phyloP scores from a whole-genome alignment of 2,888 invertebrate species.

The Drosophila algonquin region DNA sequence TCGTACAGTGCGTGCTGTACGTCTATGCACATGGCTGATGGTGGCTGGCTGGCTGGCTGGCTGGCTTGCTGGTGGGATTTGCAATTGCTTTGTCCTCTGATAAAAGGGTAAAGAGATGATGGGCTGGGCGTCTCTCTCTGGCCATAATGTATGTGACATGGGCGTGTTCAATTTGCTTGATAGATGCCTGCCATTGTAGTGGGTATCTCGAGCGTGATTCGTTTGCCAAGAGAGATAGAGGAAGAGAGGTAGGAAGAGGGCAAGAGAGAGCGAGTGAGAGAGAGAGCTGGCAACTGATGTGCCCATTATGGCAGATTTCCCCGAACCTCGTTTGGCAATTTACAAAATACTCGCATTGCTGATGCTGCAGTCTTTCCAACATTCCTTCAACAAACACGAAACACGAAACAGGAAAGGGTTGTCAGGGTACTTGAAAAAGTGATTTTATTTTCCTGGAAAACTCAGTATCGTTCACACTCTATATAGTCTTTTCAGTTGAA shows the following conservation, averaged over 20 bases:
- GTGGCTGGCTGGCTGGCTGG: background rate
- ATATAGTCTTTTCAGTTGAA: slow-evolving; percentile 7
- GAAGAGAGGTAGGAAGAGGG: background rate
- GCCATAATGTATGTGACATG: slow-evolving; percentile 45
- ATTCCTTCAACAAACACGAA: slow-evolving; percentile 11
- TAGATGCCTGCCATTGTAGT: slow-evolving; percentile 62
- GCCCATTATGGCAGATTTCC: slow-evolving; percentile 39
- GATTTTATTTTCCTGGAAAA: slow-evolving; percentile 1
- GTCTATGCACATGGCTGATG: slow-evolving; percentile 36
- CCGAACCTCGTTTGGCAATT: slow-evolving; percentile 38
- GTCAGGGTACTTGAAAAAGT: slow-evolving; percentile 14
- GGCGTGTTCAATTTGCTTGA: slow-evolving; percentile 73
- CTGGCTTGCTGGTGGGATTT: slow-evolving; percentile 18
- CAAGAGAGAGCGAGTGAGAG: slow-evolving; percentile 10
- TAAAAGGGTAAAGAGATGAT: slow-evolving; percentile 53
- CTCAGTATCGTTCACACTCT: slow-evolving; percentile 8
- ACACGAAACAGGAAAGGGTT: slow-evolving; percentile 9
- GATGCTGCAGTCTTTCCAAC: slow-evolving; percentile 6
- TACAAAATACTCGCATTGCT: slow-evolving; percentile 5
- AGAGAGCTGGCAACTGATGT: slow-evolving; percentile 52
- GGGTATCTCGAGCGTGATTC: slow-evolving; percentile 44
- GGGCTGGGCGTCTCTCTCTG: slow-evolving; percentile 6
- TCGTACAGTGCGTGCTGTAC: slow-evolving; percentile 38
- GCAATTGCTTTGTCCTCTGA: slow-evolving; percentile 36
- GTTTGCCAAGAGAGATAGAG: background rate